Evolutionary conservation across 2,888 invertebrate species (phyloP).

Genomic region (Teleogryllus oceanicus): DNA sequence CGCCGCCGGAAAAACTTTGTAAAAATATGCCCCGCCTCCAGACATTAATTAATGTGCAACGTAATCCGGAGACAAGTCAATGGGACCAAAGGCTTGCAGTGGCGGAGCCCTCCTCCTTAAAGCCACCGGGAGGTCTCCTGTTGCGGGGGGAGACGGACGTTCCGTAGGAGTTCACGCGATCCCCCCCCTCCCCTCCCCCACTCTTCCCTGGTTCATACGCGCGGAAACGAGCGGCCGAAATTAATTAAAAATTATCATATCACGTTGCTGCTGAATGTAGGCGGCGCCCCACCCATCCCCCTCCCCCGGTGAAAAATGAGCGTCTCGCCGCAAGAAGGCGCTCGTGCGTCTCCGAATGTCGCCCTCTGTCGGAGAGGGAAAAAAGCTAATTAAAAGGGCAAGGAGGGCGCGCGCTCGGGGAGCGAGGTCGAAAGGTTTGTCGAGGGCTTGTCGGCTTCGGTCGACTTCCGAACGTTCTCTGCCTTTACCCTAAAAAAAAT

Average conservation of each 20-base stretch:
- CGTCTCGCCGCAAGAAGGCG: not conserved
- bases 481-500: too few relatives aligned
- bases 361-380: not conserved
- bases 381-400: constrained; percentile 6
- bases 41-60: constrained; percentile 10
- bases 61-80: constrained; percentile 18
- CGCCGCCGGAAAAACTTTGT: not conserved
- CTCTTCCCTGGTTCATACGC: not conserved
- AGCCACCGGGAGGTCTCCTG: not conserved
- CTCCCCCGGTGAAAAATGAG: not conserved
- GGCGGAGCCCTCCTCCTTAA: not conserved
- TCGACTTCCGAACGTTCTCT: too few relatives aligned
- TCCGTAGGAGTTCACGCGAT: too few relatives aligned
- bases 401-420: not conserved
- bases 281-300: too few relatives aligned
- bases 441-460: too few relatives aligned
- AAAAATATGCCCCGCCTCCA: not conserved
- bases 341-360: too few relatives aligned
- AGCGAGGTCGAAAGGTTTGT: too few relatives aligned
- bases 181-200: not conserved
- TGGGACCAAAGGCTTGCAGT: not conserved
- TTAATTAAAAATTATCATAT: constrained; percentile 18
- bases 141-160: too few relatives aligned
- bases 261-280: not conserved
- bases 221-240: not conserved